Evolutionary conservation across 2,113 vertebrate genomes (phyloP).

Genomic region (Gymnarchus niloticus): DNA sequence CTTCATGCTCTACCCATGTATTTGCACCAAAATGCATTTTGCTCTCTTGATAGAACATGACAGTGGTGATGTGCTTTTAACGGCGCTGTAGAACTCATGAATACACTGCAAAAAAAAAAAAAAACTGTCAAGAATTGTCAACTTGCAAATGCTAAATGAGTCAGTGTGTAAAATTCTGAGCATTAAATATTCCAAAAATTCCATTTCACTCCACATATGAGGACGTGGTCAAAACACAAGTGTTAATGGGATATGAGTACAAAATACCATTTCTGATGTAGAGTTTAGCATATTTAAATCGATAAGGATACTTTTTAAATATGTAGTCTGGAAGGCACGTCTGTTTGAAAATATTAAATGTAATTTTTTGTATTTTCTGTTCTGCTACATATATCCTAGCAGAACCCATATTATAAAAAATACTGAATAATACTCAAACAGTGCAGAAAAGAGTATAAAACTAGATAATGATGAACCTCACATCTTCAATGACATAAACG

Average conservation of each 20-base stretch:
- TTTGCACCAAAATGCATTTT: slow-evolving; percentile 85
- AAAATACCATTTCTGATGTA: slow-evolving; percentile 44
- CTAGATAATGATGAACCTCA: not conserved
- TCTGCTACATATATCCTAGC: not conserved
- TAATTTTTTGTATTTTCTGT: not conserved
- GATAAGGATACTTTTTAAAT: not conserved
- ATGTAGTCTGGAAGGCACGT: not conserved
- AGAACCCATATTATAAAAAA: not conserved
- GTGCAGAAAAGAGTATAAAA: not conserved
- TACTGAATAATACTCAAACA: not conserved
- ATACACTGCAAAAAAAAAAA: slow-evolving; percentile 59
- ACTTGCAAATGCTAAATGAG: slow-evolving; percentile 92
- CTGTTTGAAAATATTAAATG: not conserved
- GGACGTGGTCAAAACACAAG: slow-evolving; percentile 65
- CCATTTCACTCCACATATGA: slow-evolving; percentile 71
- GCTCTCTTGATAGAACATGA: slow-evolving; percentile 78
- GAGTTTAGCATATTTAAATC: not conserved
- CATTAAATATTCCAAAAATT: slow-evolving; percentile 58
- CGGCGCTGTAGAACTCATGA: slow-evolving; percentile 70
- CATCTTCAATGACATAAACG: not conserved
- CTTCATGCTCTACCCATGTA: slow-evolving; percentile 79
- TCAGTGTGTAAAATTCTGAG: slow-evolving; percentile 63
- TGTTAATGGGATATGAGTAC: slow-evolving; percentile 61
- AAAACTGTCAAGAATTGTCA: slow-evolving; percentile 82
- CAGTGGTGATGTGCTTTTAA: slow-evolving; percentile 85